Base-by-base conservation (phyloP, 1,140 invertebrate species). In the Drosophila punjabiensis region DNA sequence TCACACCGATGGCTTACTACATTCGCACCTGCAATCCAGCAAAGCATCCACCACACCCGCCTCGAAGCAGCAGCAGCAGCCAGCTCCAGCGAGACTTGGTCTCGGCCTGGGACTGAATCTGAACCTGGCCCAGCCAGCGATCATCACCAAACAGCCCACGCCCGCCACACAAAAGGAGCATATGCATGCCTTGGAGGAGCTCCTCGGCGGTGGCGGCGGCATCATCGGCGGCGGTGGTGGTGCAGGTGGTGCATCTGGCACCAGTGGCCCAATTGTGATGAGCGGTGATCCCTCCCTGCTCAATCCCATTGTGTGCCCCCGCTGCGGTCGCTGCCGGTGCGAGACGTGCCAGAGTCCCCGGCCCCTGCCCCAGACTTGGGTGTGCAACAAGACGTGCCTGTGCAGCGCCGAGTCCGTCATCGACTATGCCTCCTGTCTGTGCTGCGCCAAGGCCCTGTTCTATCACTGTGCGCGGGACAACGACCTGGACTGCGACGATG, bases 361-460 rank as follows among this genome's bases (percentile, higher is more conserved):
- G 24, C 95, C 96, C 45, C 94, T 98, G 86, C 98, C 98, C 20
- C 96, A 96, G 79, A 95, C 95, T 56, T 99, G 98, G 98, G 95
- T 98, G 71, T 98, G 98, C 94, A 95, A 96, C 93, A 95, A 97
- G 92, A 96, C 96, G 93, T 98, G 97, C 93, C 95, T 97, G 82
- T 96, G 97, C 94, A 98, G 97, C 82, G 96, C 97, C 53, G 96
- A 98, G 92, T 96, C 96, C 66, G 95, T 96, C 77, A 95, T 99
- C 71, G 97, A 98, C 94, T 97, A 97, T 93, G 96, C 96, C 58
- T 97, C 97, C 67, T 99, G 98, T 93, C 95, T 99, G 94, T 99
- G 98, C 94, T 98, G 97, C 93, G 97, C 98, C 78, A 98, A 98
- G 93, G 97, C 96, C 47, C 92, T 98, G 35, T 98, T 98, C 93